Base-by-base conservation (phyloP, 1,140 invertebrate species). In the Heliconius melpomene region DNA sequence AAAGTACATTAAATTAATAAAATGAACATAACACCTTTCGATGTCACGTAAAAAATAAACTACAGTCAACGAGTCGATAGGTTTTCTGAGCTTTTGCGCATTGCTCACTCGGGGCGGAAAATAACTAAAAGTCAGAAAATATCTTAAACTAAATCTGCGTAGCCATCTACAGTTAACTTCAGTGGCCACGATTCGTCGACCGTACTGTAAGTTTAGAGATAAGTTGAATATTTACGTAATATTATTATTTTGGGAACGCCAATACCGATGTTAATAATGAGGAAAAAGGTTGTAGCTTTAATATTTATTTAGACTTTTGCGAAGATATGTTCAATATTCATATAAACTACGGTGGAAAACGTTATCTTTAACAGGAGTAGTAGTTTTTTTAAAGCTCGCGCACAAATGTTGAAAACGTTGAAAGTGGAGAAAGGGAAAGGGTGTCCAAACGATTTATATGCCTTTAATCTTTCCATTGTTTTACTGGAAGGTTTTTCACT, bases 221-320 rank as follows among this genome's bases (percentile, higher is more conserved):
- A 52, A 7, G 50, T 20, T 2, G 16, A 18, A 52, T 52, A 7
- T 20, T 52, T 18, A 52, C 18, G 1, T 52, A 7, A 57, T 23
- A 23, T 23, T 23, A 57, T 20, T 20, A 57, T n/a, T 23, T 11
- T 57, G 2, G 11, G 5, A 29, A 66, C 0, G 40, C 40, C 29
- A 26, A 66, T 66, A 46, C 40, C 16, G 16, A 46, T 16, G 13
- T 46, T n/a, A 29, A 66, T 29, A 66, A n/a, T 66, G 60, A 66
- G 60, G n/a, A 66, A 29, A 46, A 66, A 13, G 60, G 60, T 66
- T 66, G 26, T 29, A 66, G 60, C 60, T 66, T 66, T 66, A 66
- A 66, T 66, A 66, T 66, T 66, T 66, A 66, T 66, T 66, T 29
- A 13, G 60, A 26, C 60, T 29, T 29, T 60, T 29, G 60, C 60